These are phyloP conservation scores for Caenorhabditis macrosperma DNA, from an alignment of 2,888 invertebrate genomes.

Conservation along the genomic window DNA sequence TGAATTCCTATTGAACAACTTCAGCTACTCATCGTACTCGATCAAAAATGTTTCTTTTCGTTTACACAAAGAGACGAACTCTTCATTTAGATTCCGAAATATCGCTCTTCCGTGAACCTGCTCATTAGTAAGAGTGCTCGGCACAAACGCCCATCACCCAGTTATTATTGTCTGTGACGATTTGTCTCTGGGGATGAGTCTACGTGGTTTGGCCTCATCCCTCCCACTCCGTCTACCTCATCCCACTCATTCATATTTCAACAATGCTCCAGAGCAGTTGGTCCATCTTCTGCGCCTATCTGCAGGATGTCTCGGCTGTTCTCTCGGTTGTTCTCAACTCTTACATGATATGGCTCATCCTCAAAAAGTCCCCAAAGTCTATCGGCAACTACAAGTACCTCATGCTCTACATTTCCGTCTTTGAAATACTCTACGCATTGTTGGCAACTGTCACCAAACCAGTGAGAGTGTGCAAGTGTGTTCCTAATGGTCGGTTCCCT, in stretches of 20 bases:
- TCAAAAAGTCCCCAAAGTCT: conserved; percentile 24
- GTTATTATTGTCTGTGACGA: neutral
- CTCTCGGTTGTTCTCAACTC: conserved; percentile 13
- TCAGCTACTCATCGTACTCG: too few relatives aligned
- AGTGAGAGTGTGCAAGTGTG: neutral
- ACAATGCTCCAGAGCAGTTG: conserved; percentile 28
- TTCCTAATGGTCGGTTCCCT: neutral
- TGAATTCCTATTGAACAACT: too few relatives aligned
- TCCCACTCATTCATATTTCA: neutral
- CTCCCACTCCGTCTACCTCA: neutral
- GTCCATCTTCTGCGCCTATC: conserved; percentile 34
- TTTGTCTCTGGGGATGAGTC: neutral
- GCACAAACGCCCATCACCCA: neutral
- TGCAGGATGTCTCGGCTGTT: conserved; percentile 26
- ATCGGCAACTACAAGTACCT: conserved; percentile 33
- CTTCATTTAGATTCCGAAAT: neutral
- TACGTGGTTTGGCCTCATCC: neutral
- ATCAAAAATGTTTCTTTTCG: too few relatives aligned
- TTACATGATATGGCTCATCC: conserved; percentile 13
- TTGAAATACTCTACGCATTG: conserved; percentile 13
- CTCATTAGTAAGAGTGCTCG: neutral
- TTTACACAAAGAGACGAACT: neutral
- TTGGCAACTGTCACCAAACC: conserved; percentile 21
- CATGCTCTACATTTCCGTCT: conserved; percentile 33
- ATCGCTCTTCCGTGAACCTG: neutral